Base-by-base conservation (phyloP, 2,797 vertebrate genomes). In the Ctenochaetus hawaiiensis region DNA sequence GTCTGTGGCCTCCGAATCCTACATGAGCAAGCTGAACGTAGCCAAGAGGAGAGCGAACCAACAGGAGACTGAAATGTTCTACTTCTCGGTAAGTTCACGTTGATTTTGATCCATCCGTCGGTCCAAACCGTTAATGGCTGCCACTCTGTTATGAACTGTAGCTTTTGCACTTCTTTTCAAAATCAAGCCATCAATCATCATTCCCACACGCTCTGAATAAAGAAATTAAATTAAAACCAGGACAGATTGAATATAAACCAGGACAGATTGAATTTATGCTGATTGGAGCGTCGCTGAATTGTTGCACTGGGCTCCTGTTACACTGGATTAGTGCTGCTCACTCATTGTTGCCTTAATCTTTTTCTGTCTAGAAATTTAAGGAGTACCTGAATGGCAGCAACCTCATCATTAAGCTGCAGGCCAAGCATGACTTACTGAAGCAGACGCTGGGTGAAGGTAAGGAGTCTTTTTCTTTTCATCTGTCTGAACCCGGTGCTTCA, bases 381-480 rank as follows among this genome's bases (percentile, higher is more conserved):
- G 98, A 99, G 89, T 99, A 95, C 83, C 94, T 99, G 94, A 99
- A 99, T n/a, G 98, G 98, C 89, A 99, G 97, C 88, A 99, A 99
- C 91, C 97, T 99, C 85, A 99, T 99, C 93, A 99, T 97, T 14
- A 99, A 99, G 93, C 97, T 99, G 43, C 98, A 99, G 94, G 98
- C 98, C 84, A 99, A 99, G 89, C 98, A 99, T 0, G 98, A 99
- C 92, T 92, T 99, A 80, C 95, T 99, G 90, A 99, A 99, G 92
- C 97, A 99, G 92, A 97, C 98, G 0, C 94, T 99, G 53, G 98
- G 98, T 23, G 98, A 99, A 97, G 98, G 98, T 99, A 91, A 95
- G 96, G 44, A 39, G 23, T 65, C 60, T 18, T 69, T 34, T 80
- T 69, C 67, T 84, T 67, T 75, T 77, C 12, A 54, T 85, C 67